Evolutionary conservation across 2,113 vertebrate species (phyloP), one percentile per base, ranked within the genome.

Genomic region (Etheostoma spectabile): DNA sequence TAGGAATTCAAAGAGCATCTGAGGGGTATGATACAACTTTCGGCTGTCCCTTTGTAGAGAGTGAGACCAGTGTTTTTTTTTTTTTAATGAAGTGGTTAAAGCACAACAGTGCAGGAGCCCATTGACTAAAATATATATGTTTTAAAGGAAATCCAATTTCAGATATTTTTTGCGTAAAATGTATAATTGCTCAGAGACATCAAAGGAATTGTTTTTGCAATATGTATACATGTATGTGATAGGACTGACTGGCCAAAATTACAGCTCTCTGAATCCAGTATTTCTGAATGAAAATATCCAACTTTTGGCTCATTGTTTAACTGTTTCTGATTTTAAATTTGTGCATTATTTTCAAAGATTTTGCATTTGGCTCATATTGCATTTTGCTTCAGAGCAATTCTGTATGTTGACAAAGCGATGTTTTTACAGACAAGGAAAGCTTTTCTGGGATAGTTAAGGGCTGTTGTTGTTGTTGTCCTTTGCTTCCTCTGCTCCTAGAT

Each of bases 1-100:
- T 84, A 78, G 88, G 80, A 88, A 74, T 93, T 88, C 61, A 79
- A 85, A 86, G 77, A 71, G 71, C 67, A 79, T 78, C 74, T 42
- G 67, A 83, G 67, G 56, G 85, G 77, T 89, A 83, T 87, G 46
- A 30, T 72, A 91, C 88, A 82, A 66, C 76, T 85, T 72, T 16
- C 60, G 75, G 79, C 49, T 67, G 48, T 69, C 18, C 71, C 53
- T 81, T 78, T n/a, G n/a, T 77, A 60, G 77, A 22, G 35, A 38
- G 38, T 38, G 38, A 38, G 21, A 42, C 38, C 42, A 5, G 62
- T 73, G 70, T 59, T 61, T 59, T 67, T 75, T 74, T 62, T 68
- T 79, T 77, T 64, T 65, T 64, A 69, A 65, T 63, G 63, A 79
- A 69, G 66, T 53, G 68, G 38, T 80, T 66, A 56, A 85, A 83